A percentile compares a stretch with the other conserved stretches of the same genome.
phyloP scores from a whole-genome alignment of 2,888 invertebrate species.

The Phytoseiulus persimilis region DNA sequence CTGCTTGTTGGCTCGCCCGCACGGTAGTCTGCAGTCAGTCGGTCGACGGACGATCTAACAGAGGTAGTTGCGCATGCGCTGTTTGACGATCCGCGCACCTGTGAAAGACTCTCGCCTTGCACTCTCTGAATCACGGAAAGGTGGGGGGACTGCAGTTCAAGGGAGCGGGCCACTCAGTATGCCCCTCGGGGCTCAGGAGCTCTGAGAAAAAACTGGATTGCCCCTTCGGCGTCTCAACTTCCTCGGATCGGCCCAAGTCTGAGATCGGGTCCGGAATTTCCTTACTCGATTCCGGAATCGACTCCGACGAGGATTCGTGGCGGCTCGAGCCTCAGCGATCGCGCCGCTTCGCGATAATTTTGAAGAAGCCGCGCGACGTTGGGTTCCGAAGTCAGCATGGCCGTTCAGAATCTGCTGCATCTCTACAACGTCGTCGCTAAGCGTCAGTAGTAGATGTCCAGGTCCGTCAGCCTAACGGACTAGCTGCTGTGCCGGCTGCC shows the following conservation, averaged over 20 bases:
- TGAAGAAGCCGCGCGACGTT: too few relatives aligned
- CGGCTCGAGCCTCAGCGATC: too few relatives aligned
- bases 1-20: neutral
- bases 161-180: neutral
- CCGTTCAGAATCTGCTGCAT: neutral
- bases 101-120: conserved; percentile 5
- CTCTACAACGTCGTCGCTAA: neutral
- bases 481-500: neutral
- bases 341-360: too few relatives aligned
- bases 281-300: too few relatives aligned
- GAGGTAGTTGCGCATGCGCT: neutral
- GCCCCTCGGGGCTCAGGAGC: too few relatives aligned
- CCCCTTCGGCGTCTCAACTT: too few relatives aligned
- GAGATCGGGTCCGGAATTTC: too few relatives aligned
- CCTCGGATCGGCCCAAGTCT: too few relatives aligned
- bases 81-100: neutral
- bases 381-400: neutral
- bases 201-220: too few relatives aligned
- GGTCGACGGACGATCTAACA: neutral
- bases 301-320: too few relatives aligned
- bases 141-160: neutral
- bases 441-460: neutral
- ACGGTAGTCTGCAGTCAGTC: neutral
- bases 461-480: neutral
- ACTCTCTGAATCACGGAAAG: neutral